Conservation (phyloP, 1,140 invertebrate genomes). For the Drosophila sp. region DNA sequence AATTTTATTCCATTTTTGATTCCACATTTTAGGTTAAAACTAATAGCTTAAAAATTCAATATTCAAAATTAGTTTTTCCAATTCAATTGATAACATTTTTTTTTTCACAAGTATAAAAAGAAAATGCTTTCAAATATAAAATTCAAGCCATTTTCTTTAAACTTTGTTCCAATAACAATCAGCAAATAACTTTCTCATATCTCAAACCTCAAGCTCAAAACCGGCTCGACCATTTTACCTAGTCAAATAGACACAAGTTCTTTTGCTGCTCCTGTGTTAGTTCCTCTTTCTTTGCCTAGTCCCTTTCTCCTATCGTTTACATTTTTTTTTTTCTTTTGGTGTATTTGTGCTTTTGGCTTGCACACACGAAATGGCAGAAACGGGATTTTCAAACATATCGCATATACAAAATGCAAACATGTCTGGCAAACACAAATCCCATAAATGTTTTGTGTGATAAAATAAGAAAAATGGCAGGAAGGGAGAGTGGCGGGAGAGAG, state of each 20-base stretch:
- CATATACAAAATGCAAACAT: slow-evolving; percentile 81
- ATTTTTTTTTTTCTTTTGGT: slow-evolving; percentile 20
- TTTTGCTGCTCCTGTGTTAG: background rate
- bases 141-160: too few relatives aligned
- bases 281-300: background rate
- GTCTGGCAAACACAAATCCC: slow-evolving; percentile 81
- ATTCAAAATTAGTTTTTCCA: too few relatives aligned
- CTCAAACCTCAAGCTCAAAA: background rate
- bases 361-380: slow-evolving; percentile 61
- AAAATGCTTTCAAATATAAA: too few relatives aligned
- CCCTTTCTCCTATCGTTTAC: background rate
- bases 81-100: too few relatives aligned
- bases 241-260: slow-evolving; percentile 1
- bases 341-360: slow-evolving; percentile 33
- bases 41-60: too few relatives aligned
- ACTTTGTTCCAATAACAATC: background rate
- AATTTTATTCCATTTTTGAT: too few relatives aligned
- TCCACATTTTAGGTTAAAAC: too few relatives aligned
- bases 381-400: slow-evolving; percentile 79
- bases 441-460: slow-evolving; percentile 67
- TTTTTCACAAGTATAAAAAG: too few relatives aligned
- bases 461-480: background rate
- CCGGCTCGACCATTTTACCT: slow-evolving; percentile 1
- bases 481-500: background rate
- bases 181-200: background rate